Evolutionary conservation across 1,140 invertebrate species (phyloP), one percentile per base, ranked within the genome.

Genomic region (Trachymyrmex cornetzi): DNA sequence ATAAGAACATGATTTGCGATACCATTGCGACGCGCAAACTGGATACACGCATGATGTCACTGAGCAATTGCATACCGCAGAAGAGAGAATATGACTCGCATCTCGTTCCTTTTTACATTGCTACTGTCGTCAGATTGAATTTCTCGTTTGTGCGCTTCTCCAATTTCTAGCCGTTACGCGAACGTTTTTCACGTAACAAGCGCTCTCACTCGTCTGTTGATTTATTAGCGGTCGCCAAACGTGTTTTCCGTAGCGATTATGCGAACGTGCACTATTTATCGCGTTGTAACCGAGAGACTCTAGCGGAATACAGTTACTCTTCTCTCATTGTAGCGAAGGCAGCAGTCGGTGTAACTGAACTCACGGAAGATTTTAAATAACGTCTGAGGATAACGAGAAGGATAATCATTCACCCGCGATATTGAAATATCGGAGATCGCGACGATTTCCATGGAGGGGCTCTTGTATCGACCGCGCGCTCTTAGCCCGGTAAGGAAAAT

Each of bases 401-500:
- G 57, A 86, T 82, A 86, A 89, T 81, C 19, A 38, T 38, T 12
- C 48, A 16, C 3, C 19, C 14, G 87, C 63, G 75, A 66, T 80
- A 87, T 77, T 63, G 89, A 77, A 77, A 34, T 77, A 57, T 89
- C 50, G 71, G 30, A 64, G n/a, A 50, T 57, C 57, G 9, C 67
- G 59, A 24, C 57, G 69, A 75, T 88, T 61, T 77, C 61, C 74
- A 44, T 79, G 87, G 11, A 86, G n/a, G n/a, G 38, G 34, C 63
- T 12, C 27, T 55, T 55, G 64, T 67, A 63, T 67, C 48, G 16
- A 69, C n/a, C 44, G 9, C 16, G 53, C 38, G 16, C 64, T n/a
- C 22, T 44, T 27, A 38, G 48, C 16, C 71, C 12, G n/a, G 59
- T 67, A 16, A 72, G 75, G 69, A 67, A 89, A 90, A 89, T 90